Conservation (phyloP, 2,888 invertebrate genomes). For the Pocota personata region DNA sequence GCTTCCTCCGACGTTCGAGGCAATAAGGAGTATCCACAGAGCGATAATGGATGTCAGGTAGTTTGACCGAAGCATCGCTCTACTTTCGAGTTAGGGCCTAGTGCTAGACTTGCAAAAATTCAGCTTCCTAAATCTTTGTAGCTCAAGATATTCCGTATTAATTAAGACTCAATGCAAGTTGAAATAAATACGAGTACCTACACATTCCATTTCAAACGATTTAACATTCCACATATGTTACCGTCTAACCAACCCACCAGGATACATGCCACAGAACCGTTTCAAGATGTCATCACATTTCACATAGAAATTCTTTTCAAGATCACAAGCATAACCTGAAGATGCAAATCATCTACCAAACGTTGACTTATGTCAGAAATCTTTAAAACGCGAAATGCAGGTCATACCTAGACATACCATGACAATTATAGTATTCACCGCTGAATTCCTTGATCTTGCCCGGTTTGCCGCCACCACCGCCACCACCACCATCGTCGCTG, state of each 20-base stretch:
- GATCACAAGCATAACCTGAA: constrained; percentile 55
- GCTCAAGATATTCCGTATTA: too few relatives aligned
- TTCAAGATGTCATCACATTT: constrained; percentile 62
- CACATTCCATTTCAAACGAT: not conserved
- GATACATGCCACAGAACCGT: constrained; percentile 67
- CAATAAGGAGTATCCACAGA: too few relatives aligned
- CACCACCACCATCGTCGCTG: constrained; percentile 17
- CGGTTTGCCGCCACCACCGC: constrained; percentile 26
- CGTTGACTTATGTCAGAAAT: constrained; percentile 71
- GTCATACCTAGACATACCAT: constrained; percentile 53
- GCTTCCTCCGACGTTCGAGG: too few relatives aligned
- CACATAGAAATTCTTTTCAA: constrained; percentile 55
- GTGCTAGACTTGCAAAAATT: too few relatives aligned
- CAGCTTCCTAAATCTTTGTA: too few relatives aligned
- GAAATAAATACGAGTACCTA: too few relatives aligned
- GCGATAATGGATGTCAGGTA: too few relatives aligned
- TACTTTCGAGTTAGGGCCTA: too few relatives aligned
- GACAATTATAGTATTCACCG: constrained; percentile 39
- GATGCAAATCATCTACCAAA: constrained; percentile 63
- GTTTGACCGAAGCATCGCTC: too few relatives aligned
- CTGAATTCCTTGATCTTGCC: constrained; percentile 61
- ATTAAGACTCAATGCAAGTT: too few relatives aligned
- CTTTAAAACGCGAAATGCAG: constrained; percentile 61
- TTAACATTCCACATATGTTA: constrained; percentile 25
- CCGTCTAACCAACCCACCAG: constrained; percentile 37